These are phyloP conservation scores for Deilephila porcellus DNA, from an alignment of 2,888 invertebrate species.

Conservation along the genomic window DNA sequence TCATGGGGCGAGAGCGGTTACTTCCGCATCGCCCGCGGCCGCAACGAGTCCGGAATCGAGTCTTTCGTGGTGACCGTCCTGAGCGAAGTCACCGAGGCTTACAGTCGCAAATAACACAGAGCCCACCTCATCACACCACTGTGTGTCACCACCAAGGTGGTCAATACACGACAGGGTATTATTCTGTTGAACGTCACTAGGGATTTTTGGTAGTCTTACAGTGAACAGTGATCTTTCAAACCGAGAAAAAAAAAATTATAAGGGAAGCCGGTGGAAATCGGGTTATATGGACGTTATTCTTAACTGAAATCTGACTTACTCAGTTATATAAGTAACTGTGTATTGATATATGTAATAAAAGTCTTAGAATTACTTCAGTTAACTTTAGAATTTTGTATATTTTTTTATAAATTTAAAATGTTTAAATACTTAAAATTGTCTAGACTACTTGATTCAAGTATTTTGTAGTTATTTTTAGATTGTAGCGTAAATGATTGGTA, in stretches of 20 bases:
- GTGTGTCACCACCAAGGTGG: constrained; percentile 61
- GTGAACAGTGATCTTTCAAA: background rate
- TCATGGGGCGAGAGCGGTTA: constrained; percentile 97
- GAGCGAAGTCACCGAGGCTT: constrained; percentile 84
- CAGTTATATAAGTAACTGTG: too few relatives aligned
- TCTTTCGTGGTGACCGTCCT: constrained; percentile 93
- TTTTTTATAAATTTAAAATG: background rate
- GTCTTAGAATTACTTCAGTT: too few relatives aligned
- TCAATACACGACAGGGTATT: constrained; percentile 60
- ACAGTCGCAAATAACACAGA: constrained; percentile 68
- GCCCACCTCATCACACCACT: constrained; percentile 63
- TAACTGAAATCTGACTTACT: too few relatives aligned
- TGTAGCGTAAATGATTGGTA: too few relatives aligned
- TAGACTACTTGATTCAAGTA: background rate
- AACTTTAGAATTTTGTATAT: too few relatives aligned
- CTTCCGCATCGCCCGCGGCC: constrained; percentile 93
- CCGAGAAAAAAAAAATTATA: too few relatives aligned
- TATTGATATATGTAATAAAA: too few relatives aligned
- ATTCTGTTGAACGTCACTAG: constrained; percentile 66
- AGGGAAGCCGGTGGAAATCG: too few relatives aligned
- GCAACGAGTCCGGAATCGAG: constrained; percentile 95
- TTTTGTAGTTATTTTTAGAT: background rate
- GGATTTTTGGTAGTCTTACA: constrained; percentile 56
- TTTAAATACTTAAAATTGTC: background rate
- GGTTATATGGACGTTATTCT: too few relatives aligned